Evolutionary conservation across 2,888 invertebrate genomes (phyloP).

Genomic region (Clusia tigrina): DNA sequence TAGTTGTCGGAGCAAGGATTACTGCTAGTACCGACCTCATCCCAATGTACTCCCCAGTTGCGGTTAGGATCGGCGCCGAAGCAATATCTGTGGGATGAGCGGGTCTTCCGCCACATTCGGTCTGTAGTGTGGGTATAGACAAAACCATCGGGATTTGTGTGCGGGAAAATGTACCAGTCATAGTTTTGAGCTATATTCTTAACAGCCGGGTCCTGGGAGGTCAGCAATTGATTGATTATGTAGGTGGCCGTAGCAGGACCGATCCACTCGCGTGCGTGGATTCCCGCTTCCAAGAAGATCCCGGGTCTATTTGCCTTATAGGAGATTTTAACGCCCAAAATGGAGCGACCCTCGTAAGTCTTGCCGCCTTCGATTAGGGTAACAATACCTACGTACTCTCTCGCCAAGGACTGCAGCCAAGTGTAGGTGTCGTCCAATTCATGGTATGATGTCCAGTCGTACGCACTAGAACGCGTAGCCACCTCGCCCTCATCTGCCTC

Average conservation of each 20-base stretch:
- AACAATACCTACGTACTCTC: conserved; percentile 64
- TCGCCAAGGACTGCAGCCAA: conserved; percentile 68
- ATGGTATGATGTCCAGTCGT: conserved; percentile 54
- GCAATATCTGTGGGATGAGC: conserved; percentile 65
- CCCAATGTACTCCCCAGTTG: conserved; percentile 74
- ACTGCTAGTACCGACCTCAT: conserved; percentile 67
- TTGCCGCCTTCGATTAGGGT: conserved; percentile 65
- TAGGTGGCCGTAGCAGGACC: conserved; percentile 72
- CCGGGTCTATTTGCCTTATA: conserved; percentile 53
- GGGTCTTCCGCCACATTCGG: conserved; percentile 74
- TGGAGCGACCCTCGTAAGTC: conserved; percentile 69
- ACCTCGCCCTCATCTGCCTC: conserved; percentile 45
- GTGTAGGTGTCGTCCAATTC: conserved; percentile 66
- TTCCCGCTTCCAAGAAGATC: conserved; percentile 71
- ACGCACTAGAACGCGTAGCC: conserved; percentile 37
- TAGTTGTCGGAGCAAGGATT: conserved; percentile 64
- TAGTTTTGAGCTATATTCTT: conserved; percentile 67
- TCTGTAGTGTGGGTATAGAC: conserved; percentile 71
- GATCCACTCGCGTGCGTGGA: conserved; percentile 81
- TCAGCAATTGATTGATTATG: conserved; percentile 70
- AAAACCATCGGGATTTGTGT: conserved; percentile 80
- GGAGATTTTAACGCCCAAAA: conserved; percentile 68
- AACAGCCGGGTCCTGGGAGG: too few species aligned
- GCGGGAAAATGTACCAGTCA: conserved; percentile 80
- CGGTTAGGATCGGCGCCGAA: conserved; percentile 72